Evolutionary conservation across 2,797 vertebrate species (phyloP).

Genomic region (Enteromius mattozi): DNA sequence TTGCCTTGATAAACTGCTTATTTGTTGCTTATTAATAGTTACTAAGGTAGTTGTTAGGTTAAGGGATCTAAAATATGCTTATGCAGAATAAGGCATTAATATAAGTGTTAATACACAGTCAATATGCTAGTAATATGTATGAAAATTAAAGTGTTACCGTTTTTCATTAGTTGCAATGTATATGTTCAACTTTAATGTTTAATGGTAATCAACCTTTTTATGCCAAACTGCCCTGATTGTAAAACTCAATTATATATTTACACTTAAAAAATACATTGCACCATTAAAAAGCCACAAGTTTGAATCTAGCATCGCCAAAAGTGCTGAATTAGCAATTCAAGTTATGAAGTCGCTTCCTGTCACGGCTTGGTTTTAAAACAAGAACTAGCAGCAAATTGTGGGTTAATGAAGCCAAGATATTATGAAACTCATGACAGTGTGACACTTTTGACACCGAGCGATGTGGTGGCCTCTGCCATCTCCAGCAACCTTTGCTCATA

Average conservation of each 20-base stretch:
- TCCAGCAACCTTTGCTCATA: constrained; percentile 10
- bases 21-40: neutral
- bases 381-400: neutral
- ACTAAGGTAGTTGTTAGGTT: neutral
- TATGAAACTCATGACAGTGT: neutral
- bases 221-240: neutral
- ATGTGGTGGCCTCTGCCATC: neutral
- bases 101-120: neutral
- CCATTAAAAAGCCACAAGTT: neutral
- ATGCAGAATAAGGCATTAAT: neutral
- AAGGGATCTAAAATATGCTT: neutral
- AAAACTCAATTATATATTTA: neutral
- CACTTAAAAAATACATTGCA: neutral
- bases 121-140: neutral
- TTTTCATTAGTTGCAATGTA: neutral
- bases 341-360: neutral
- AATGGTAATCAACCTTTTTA: neutral
- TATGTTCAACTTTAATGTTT: neutral
- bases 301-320: neutral
- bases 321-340: neutral
- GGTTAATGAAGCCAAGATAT: neutral
- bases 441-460: neutral
- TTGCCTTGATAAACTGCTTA: neutral
- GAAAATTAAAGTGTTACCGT: neutral
- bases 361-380: neutral